Conservation (phyloP, 2,113 vertebrate genomes). For the Ellobius talpinus region DNA sequence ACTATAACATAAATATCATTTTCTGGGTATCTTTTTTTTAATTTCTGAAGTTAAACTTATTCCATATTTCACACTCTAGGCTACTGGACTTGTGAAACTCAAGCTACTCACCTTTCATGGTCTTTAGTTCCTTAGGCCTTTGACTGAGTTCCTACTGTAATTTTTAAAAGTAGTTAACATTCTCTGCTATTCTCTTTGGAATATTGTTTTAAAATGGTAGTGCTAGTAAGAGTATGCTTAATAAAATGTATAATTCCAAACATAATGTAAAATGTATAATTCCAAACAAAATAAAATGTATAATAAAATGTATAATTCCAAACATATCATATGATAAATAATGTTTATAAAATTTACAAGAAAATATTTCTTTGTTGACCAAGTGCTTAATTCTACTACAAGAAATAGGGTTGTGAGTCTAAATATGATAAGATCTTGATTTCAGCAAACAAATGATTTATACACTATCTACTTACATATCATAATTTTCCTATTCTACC, state of each 20-base stretch:
- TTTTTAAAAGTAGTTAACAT: background rate
- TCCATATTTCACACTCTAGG: background rate
- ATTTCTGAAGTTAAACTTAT: conserved; percentile 29
- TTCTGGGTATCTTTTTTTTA: background rate
- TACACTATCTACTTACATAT: background rate
- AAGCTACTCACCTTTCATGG: background rate
- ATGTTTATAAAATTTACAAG: background rate
- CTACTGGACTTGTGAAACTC: background rate
- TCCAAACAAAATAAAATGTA: background rate
- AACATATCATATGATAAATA: conserved; percentile 29
- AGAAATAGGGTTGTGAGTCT: background rate
- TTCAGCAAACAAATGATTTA: background rate
- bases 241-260: conserved; percentile 33
- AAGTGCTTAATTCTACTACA: background rate
- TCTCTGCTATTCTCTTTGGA: conserved; percentile 16
- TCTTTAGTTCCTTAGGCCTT: background rate
- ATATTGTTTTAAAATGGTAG: background rate
- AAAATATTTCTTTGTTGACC: conserved; percentile 9
- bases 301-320: conserved; percentile 16
- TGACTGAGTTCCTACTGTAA: background rate
- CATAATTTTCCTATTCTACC: conserved; percentile 9
- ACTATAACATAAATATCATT: background rate
- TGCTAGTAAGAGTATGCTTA: background rate
- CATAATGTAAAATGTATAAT: background rate
- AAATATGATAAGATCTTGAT: conserved; percentile 28